A percentile compares a stretch with the other conserved stretches of the same genome.
phyloP scores from a whole-genome alignment of 2,888 invertebrate species.

The Perizoma affinitatum region DNA sequence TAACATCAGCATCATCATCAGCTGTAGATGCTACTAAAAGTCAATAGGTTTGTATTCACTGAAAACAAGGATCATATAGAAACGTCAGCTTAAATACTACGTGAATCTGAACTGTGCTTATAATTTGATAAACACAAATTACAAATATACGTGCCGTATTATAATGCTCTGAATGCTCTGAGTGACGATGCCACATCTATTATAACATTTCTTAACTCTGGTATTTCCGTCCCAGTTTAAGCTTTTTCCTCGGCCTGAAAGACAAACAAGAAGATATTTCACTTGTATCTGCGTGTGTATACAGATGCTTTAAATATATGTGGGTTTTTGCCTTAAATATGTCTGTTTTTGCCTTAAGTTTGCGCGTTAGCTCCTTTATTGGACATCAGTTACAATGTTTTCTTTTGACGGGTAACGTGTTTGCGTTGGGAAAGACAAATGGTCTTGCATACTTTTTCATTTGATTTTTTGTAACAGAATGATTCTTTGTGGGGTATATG shows the following conservation, averaged over 20 bases:
- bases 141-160: too few relatives aligned
- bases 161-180: too few relatives aligned
- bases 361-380: conserved; percentile 24
- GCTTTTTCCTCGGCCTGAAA: conserved; percentile 42
- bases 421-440: conserved; percentile 17
- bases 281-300: conserved; percentile 41
- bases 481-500: too few relatives aligned
- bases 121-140: too few relatives aligned
- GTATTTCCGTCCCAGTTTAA: conserved; percentile 38
- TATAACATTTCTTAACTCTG: conserved; percentile 20
- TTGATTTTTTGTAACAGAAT: too few relatives aligned
- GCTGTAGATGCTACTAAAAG: too few relatives aligned
- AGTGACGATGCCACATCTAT: conserved; percentile 16
- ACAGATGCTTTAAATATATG: conserved; percentile 44
- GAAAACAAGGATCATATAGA: too few relatives aligned
- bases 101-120: too few relatives aligned
- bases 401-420: conserved; percentile 21
- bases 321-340: conserved; percentile 41
- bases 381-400: conserved; percentile 39
- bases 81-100: too few relatives aligned
- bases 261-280: conserved; percentile 46
- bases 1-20: too few relatives aligned
- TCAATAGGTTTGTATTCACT: too few relatives aligned
- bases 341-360: conserved; percentile 41
- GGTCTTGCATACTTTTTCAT: not conserved